Percentiles rank a stretch among this genome's conserved stretches.
phyloP scores from a whole-genome alignment of 2,113 vertebrate species.

The human region DNA sequence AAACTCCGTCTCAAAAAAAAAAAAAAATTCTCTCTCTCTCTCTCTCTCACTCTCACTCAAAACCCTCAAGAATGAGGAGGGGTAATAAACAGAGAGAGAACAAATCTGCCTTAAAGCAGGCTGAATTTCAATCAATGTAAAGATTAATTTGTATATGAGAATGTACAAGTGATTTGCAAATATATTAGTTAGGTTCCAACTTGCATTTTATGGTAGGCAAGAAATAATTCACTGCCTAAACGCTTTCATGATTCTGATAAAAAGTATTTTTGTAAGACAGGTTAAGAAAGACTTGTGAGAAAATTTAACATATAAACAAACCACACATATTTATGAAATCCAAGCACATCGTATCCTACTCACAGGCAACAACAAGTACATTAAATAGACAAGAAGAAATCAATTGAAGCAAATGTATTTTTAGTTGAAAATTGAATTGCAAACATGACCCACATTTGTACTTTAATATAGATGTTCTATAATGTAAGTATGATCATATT shows the following conservation, averaged over 20 bases:
- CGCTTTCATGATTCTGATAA: background rate
- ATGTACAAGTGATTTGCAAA: background rate
- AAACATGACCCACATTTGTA: constrained; percentile 19
- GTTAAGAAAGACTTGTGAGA: background rate
- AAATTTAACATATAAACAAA: background rate
- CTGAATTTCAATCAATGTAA: background rate
- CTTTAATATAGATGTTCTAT: background rate
- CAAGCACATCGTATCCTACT: background rate
- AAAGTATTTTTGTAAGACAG: background rate
- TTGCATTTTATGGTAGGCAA: background rate
- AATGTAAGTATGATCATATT: background rate
- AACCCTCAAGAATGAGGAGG: background rate
- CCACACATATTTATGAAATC: background rate
- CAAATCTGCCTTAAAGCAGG: background rate
- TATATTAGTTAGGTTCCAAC: background rate
- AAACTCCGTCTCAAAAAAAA: no score
- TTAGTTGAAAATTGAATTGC: constrained; percentile 40
- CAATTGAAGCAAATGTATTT: constrained; percentile 28
- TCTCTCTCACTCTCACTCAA: background rate
- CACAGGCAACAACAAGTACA: constrained; percentile 29
- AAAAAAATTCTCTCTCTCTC: background rate
- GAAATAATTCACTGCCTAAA: background rate
- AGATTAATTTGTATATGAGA: background rate
- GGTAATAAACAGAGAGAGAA: background rate
- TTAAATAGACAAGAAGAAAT: constrained; percentile 44